Evolutionary conservation across 2,888 invertebrate genomes (phyloP).

Genomic region (Xanthia icteritia): DNA sequence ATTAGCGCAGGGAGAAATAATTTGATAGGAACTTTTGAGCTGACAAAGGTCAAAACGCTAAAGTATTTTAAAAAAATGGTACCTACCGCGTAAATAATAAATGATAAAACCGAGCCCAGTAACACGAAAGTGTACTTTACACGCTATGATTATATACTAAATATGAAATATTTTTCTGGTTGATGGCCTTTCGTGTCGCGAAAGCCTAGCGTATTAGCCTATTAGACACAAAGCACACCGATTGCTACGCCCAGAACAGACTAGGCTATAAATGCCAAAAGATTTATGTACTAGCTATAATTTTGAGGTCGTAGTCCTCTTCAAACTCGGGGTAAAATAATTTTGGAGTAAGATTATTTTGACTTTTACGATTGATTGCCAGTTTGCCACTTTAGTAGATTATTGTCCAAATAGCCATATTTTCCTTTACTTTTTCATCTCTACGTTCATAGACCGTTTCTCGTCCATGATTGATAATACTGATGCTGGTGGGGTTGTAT

Average conservation of each 20-base stretch:
- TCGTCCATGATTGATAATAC: background rate
- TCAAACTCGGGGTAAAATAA: background rate
- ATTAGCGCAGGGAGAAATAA: background rate
- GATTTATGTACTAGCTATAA: slow-evolving; percentile 16
- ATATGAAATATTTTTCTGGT: slow-evolving; percentile 12
- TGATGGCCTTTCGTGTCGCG: slow-evolving; percentile 32
- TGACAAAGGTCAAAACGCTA: background rate
- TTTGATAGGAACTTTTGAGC: slow-evolving; percentile 9
- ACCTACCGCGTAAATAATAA: slow-evolving; percentile 5
- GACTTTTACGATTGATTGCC: background rate
- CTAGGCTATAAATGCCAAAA: slow-evolving; percentile 27
- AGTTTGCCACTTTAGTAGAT: background rate
- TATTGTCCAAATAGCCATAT: background rate
- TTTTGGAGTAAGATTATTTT: background rate
- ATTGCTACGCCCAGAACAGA: slow-evolving; percentile 33
- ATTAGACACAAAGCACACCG: slow-evolving; percentile 11
- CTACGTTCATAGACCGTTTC: too few relatives aligned
- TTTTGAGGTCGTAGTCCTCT: background rate
- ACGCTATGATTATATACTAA: slow-evolving; percentile 31
- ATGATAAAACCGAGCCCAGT: slow-evolving; percentile 1
- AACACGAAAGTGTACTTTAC: slow-evolving; percentile 35
- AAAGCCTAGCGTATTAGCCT: slow-evolving; percentile 11
- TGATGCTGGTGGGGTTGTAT: background rate
- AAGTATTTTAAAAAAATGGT: slow-evolving; percentile 5
- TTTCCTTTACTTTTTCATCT: background rate